These are phyloP conservation scores for Pantherophis alleghaniensis DNA, from an alignment of 2,797 vertebrate species.

Conservation along the genomic window DNA sequence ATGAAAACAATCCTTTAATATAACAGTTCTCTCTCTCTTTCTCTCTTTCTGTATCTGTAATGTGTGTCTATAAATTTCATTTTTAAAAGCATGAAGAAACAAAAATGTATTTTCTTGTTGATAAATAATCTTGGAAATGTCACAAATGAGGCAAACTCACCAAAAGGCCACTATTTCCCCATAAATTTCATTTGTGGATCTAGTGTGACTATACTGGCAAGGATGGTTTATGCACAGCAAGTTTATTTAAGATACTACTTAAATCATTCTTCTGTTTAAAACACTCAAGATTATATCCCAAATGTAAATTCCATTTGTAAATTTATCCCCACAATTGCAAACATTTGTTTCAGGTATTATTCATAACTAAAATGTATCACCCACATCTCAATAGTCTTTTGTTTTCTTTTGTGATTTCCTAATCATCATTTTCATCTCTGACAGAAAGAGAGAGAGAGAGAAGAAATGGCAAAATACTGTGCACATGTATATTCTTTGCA, in stretches of 20 bases:
- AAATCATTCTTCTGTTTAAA: neutral
- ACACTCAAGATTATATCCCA: neutral
- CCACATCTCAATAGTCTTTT: constrained; percentile 16
- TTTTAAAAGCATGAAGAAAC: neutral
- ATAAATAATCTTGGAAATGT: neutral
- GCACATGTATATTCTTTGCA: accelerated
- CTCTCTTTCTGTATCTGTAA: neutral
- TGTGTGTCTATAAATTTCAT: neutral
- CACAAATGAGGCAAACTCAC: neutral
- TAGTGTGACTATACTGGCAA: neutral
- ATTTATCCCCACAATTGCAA: neutral
- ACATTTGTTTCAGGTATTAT: neutral
- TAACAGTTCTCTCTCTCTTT: neutral
- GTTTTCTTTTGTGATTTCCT: constrained; percentile 15
- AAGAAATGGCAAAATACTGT: neutral
- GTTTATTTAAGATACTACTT: neutral
- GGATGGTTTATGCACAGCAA: neutral
- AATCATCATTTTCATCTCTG: neutral
- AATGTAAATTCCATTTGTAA: neutral
- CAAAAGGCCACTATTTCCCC: neutral
- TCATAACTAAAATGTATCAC: constrained; percentile 1
- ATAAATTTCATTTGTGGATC: neutral
- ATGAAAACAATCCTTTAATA: neutral
- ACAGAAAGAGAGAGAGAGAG: constrained; percentile 18
- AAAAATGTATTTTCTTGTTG: neutral